phyloP scores from a whole-genome alignment of 1,140 invertebrate genomes.

The Acromyrmex charruanus region DNA sequence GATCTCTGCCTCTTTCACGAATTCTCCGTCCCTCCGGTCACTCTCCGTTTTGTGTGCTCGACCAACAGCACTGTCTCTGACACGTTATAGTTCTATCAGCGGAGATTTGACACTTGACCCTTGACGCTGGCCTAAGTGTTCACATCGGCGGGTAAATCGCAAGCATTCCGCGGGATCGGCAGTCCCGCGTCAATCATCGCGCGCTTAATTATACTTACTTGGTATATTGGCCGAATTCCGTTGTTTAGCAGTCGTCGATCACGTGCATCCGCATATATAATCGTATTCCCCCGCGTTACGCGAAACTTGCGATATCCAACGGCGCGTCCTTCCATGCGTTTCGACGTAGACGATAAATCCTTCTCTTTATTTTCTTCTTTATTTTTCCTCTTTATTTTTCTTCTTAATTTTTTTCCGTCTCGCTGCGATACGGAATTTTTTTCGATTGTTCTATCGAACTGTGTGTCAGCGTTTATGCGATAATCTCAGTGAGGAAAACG shows the following conservation, averaged over 20 bases:
- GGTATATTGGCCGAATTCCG: constrained; percentile 6
- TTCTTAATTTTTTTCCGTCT: constrained; percentile 14
- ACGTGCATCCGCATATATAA: not conserved
- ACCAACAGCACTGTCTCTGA: constrained; percentile 10
- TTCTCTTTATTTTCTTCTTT: not conserved
- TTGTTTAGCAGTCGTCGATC: not conserved
- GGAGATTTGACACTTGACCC: constrained; percentile 83
- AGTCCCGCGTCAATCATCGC: constrained; percentile 68
- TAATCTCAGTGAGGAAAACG: not conserved
- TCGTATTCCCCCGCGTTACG: constrained; percentile 13
- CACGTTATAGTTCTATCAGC: constrained; percentile 75
- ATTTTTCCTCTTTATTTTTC: not conserved
- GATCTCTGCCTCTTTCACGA: not conserved
- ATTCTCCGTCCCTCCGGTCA: not conserved
- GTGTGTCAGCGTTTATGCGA: constrained; percentile 8
- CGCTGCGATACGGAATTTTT: constrained; percentile 20
- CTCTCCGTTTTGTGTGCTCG: constrained; percentile 10
- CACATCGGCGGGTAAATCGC: constrained; percentile 76
- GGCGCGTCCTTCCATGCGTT: not conserved
- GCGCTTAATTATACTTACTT: constrained; percentile 44
- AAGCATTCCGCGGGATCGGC: constrained; percentile 70
- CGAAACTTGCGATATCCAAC: not conserved
- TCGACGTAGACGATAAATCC: constrained; percentile 16
- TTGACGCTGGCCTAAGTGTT: constrained; percentile 74
- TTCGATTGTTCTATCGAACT: not conserved